Base-by-base conservation (phyloP, 2,797 vertebrate genomes). In the Hippocampus kuda region DNA sequence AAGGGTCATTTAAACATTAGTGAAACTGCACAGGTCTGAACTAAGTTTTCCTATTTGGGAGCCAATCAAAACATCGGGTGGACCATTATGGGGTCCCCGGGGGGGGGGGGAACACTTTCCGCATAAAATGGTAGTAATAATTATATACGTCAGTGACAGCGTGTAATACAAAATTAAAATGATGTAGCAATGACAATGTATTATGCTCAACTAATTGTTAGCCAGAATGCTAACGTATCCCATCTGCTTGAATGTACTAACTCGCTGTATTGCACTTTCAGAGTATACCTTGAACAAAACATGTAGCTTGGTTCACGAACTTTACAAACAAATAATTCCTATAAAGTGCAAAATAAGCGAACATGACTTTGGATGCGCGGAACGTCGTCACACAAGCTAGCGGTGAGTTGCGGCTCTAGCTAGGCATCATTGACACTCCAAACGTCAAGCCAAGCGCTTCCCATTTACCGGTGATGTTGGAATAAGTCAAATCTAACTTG, bases 331-430 rank as follows among this genome's bases (percentile, higher is more conserved):
- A 27, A 65, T 18, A 65, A 48, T 18, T 48, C 42, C 4, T 26
- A 48, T 3, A n/a, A 48, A 48, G 24, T 65, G 8, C 63, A 44
- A 27, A 65, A 65, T 26, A 44, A 48, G 42, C 44, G 41, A 18
- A n/a, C 22, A 10, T 65, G 10, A 48, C 16, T 48, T 48, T 2
- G 5, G 27, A 65, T n/a, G 54, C 67, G 53, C 59, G 59, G 84
- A 87, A 60, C 81, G 79, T 84, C 85, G 86, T 87, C 86, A 87
- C 76, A 82, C 71, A 27, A 73, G 88, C 88, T 83, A 85, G 74
- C 71, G 53, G 54, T 48, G 74, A 66, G 16, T 60, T 71, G 76
- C 70, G 80, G 77, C 75, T 24, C 38, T 57, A 79, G 84, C 76
- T 80, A 83, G 76, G 72, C 69, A 84, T 84, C 75, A 79, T 80